Evolutionary conservation across 2,797 vertebrate species (phyloP).

Genomic region (Aeoliscus strigatus): DNA sequence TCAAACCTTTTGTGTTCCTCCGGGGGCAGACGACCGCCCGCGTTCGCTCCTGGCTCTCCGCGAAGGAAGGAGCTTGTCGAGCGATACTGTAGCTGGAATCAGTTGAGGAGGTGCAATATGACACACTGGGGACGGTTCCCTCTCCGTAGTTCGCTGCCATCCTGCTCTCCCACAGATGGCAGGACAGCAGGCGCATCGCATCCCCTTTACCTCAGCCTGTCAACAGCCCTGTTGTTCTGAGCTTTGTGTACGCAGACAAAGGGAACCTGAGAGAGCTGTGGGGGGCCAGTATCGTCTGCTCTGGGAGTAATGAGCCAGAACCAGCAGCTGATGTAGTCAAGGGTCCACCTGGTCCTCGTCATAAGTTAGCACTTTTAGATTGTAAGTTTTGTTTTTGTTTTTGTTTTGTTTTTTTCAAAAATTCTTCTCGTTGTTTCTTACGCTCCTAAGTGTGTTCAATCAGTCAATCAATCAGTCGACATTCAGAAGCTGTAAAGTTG

Average conservation of each 20-base stretch:
- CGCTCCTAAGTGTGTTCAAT: too few species aligned
- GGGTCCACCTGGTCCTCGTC: slow-evolving; percentile 14
- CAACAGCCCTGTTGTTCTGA: slow-evolving; percentile 58
- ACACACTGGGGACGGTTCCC: slow-evolving; percentile 42
- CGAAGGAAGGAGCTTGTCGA: slow-evolving; percentile 36
- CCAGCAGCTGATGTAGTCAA: slow-evolving; percentile 23
- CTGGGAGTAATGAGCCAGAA: slow-evolving; percentile 25
- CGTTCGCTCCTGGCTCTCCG: slow-evolving; percentile 15
- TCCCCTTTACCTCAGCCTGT: slow-evolving; percentile 63
- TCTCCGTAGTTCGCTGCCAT: slow-evolving; percentile 38
- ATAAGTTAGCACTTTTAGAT: too few species aligned
- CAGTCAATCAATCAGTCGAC: too few species aligned
- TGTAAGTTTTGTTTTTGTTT: too few species aligned
- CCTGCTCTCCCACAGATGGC: slow-evolving; percentile 39
- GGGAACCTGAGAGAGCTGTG: slow-evolving; percentile 39
- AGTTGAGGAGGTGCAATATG: slow-evolving; percentile 55
- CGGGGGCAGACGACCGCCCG: slow-evolving; percentile 1
- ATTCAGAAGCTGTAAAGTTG: too few species aligned
- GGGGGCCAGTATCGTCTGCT: slow-evolving; percentile 13
- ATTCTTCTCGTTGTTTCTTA: too few species aligned
- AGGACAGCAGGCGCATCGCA: slow-evolving; percentile 48
- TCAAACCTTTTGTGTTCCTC: slow-evolving; percentile 25
- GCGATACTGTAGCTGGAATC: slow-evolving; percentile 42
- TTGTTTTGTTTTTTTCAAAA: too few species aligned
- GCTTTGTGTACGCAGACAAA: slow-evolving; percentile 61